phyloP scores from a whole-genome alignment of 1,140 invertebrate species.

The Heterodera schachtii region DNA sequence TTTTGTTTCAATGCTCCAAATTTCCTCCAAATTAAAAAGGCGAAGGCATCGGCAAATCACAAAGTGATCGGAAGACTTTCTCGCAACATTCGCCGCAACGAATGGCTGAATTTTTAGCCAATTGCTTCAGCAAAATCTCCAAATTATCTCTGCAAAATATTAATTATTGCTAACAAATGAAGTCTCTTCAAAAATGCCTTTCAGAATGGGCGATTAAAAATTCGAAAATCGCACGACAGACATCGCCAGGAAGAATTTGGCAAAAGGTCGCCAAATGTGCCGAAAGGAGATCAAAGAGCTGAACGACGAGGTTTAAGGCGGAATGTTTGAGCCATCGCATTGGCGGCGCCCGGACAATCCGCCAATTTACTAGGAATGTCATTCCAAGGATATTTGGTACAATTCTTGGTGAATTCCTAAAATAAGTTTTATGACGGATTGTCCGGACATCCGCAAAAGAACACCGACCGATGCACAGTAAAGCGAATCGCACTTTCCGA shows the following conservation, averaged over 20 bases:
- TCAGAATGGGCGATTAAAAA: constrained; percentile 9
- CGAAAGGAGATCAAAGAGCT: constrained; percentile 21
- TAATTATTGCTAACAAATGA: background rate
- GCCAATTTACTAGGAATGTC: too few species aligned
- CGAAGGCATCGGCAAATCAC: background rate
- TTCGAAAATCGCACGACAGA: background rate
- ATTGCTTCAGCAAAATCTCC: background rate
- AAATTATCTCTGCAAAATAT: constrained; percentile 1
- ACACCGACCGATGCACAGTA: background rate
- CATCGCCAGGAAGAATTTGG: constrained; percentile 2
- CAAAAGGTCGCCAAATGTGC: constrained; percentile 8
- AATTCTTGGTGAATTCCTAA: too few species aligned
- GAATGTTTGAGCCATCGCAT: too few species aligned
- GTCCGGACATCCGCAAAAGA: too few species aligned
- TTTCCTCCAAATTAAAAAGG: background rate
- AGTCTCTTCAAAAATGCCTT: background rate
- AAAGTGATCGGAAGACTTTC: background rate
- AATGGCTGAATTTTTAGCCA: background rate
- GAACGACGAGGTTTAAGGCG: background rate
- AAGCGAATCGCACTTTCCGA: background rate
- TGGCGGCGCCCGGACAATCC: too few species aligned
- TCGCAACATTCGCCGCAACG: constrained; percentile 19
- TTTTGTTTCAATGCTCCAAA: background rate
- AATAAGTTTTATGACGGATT: too few species aligned
- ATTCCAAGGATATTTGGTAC: too few species aligned